Percentiles rank a stretch among this genome's conserved stretches.
Evolutionary conservation across 2,888 invertebrate genomes (phyloP).

Genomic region (Holacanthella duospinosa): DNA sequence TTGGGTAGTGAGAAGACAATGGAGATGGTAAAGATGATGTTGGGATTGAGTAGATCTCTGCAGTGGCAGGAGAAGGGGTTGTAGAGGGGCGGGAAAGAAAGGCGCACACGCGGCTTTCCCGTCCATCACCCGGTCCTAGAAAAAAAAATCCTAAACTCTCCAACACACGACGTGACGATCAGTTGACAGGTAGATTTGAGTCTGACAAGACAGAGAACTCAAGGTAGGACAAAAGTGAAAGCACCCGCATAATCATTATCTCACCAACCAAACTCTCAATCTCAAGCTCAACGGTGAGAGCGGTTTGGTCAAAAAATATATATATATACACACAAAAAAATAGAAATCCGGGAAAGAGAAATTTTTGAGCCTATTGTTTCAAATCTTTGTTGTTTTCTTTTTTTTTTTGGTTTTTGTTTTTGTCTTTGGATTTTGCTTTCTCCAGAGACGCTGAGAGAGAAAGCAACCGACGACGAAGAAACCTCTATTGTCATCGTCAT

Average conservation of each 20-base stretch:
- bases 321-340: too few relatives aligned
- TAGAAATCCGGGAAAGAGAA: too few relatives aligned
- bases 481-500: constrained; percentile 37
- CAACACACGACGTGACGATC: constrained; percentile 37
- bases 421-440: neutral
- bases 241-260: too few relatives aligned
- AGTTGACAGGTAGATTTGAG: constrained; percentile 38
- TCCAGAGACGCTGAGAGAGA: neutral
- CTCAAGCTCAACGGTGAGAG: neutral
- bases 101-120: constrained; percentile 35
- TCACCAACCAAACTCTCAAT: too few relatives aligned
- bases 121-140: constrained; percentile 33
- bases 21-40: too few relatives aligned
- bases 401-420: too few relatives aligned
- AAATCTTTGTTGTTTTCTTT: neutral
- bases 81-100: constrained; percentile 16
- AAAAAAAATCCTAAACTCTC: constrained; percentile 13
- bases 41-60: neutral
- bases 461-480: neutral
- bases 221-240: neutral
- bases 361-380: neutral
- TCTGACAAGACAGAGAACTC: constrained; percentile 26
- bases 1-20: neutral
- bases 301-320: neutral
- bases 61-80: constrained; percentile 8